These are phyloP conservation scores for Myotis planiceps DNA, from an alignment of 2,797 vertebrate species.

Conservation along the genomic window DNA sequence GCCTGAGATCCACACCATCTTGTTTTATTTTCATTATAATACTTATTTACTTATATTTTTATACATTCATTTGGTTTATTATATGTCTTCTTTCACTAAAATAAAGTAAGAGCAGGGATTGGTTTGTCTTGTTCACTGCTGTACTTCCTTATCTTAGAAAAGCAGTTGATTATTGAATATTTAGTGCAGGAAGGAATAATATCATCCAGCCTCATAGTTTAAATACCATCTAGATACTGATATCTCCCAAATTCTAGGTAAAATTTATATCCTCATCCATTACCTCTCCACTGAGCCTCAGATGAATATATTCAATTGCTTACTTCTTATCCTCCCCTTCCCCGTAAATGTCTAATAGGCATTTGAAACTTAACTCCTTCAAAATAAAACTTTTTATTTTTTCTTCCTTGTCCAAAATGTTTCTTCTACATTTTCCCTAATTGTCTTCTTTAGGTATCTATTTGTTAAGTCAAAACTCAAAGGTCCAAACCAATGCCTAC, in stretches of 20 bases:
- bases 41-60: neutral
- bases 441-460: neutral
- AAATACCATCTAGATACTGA: neutral
- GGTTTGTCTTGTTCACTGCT: neutral
- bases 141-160: neutral
- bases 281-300: neutral
- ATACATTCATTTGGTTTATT: neutral
- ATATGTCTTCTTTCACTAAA: neutral
- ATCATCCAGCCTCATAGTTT: neutral
- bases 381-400: neutral
- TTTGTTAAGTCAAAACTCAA: neutral
- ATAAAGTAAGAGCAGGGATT: neutral
- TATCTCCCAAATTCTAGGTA: constrained; percentile 1
- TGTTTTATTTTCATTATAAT: neutral
- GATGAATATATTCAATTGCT: constrained; percentile 6
- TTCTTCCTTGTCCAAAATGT: neutral
- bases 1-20: neutral
- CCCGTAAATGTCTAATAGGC: neutral
- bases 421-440: neutral
- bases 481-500: neutral
- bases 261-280: neutral
- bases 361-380: neutral
- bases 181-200: neutral
- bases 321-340: neutral
- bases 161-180: neutral